Evolutionary conservation across 2,888 invertebrate genomes (phyloP).

Genomic region (Tenthredo distinguenda): DNA sequence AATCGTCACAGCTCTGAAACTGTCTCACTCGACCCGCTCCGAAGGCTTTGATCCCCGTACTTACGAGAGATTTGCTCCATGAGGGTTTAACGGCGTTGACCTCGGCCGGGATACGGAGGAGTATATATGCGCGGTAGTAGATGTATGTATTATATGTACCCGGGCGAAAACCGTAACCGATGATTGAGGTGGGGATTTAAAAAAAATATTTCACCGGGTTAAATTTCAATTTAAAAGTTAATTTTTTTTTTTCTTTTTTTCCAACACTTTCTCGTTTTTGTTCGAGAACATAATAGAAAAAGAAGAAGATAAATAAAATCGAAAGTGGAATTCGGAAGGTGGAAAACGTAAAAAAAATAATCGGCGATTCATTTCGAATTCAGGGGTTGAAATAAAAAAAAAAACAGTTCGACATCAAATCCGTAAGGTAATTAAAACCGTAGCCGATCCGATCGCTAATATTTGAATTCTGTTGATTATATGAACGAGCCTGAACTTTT

Average conservation of each 20-base stretch:
- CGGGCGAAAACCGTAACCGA: neutral
- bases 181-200: neutral
- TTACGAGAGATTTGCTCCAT: slow-evolving; percentile 36
- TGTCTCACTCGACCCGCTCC: slow-evolving; percentile 27
- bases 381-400: neutral
- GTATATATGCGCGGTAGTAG: neutral
- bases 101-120: neutral
- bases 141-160: neutral
- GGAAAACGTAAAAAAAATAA: neutral
- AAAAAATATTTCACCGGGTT: neutral
- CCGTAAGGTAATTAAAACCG: neutral
- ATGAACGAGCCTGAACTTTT: slow-evolving; percentile 1
- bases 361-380: neutral
- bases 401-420: neutral
- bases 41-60: slow-evolving; percentile 34
- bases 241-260: too few relatives aligned
- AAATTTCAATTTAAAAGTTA: neutral
- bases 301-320: neutral
- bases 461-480: slow-evolving; percentile 12
- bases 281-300: neutral
- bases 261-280: too few relatives aligned
- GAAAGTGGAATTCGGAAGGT: neutral
- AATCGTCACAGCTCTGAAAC: slow-evolving; percentile 26
- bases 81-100: slow-evolving; percentile 34
- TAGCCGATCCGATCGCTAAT: neutral